Percentiles rank a stretch among this genome's conserved stretches.
Conservation (phyloP, 2,797 vertebrate species). For the Enteromius mattozi region DNA sequence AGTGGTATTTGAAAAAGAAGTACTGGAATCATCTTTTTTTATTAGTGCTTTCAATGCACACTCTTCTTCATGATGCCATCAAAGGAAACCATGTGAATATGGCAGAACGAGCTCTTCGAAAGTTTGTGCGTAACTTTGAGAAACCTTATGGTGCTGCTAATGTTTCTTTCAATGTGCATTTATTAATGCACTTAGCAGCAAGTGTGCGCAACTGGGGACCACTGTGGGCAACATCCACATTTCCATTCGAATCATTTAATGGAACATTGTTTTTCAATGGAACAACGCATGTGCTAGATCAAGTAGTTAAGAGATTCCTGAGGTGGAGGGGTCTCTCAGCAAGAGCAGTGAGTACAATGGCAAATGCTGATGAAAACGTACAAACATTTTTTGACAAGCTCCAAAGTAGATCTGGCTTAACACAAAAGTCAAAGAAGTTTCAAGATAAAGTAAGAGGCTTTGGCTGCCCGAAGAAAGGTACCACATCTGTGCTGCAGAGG, state of each 20-base stretch:
- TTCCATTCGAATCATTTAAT: constrained; percentile 52
- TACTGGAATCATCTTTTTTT: constrained; percentile 46
- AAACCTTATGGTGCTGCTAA: constrained; percentile 42
- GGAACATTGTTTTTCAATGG: constrained; percentile 41
- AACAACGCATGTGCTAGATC: constrained; percentile 35
- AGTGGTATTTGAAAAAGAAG: constrained; percentile 26
- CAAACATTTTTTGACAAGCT: constrained; percentile 19
- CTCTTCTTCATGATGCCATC: constrained; percentile 46
- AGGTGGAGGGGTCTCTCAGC: constrained; percentile 32
- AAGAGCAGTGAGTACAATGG: constrained; percentile 45
- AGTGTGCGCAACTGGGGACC: constrained; percentile 42
- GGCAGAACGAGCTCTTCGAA: too few species aligned
- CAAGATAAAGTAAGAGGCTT: constrained; percentile 48
- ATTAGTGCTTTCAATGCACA: constrained; percentile 30
- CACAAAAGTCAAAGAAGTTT: constrained; percentile 38
- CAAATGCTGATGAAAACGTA: constrained; percentile 39
- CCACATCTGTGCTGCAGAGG: constrained; percentile 37
- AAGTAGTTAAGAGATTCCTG: constrained; percentile 44
- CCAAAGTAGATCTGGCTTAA: constrained; percentile 27
- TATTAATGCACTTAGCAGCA: constrained; percentile 37
- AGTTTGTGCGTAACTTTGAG: too few species aligned
- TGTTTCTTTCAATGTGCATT: constrained; percentile 44
- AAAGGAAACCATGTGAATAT: constrained; percentile 40
- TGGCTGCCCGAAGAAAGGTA: constrained; percentile 36
- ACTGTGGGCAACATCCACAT: constrained; percentile 51